A percentile compares a stretch with the other conserved stretches of the same genome.
Evolutionary conservation across 2,888 invertebrate genomes (phyloP).

Genomic region (Azorinus chamasolen): DNA sequence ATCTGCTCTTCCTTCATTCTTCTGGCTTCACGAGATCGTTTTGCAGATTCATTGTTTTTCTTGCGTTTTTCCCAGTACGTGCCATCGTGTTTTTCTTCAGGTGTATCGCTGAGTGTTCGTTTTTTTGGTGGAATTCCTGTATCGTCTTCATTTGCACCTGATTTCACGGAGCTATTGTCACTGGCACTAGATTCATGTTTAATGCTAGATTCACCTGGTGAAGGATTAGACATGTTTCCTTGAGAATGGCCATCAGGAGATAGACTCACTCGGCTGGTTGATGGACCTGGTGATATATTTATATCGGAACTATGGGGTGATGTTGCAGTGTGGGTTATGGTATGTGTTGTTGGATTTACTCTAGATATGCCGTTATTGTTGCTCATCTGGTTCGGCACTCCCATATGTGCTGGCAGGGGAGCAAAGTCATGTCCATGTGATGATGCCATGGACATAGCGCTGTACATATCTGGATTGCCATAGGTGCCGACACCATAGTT

Average conservation of each 20-base stretch:
- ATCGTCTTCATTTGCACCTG: constrained; percentile 49
- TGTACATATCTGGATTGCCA: constrained; percentile 28
- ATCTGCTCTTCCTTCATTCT: constrained; percentile 86
- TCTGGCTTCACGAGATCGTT: constrained; percentile 85
- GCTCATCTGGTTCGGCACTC: constrained; percentile 28
- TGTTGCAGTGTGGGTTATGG: constrained; percentile 44
- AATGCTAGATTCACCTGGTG: constrained; percentile 55
- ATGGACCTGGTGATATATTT: constrained; percentile 50
- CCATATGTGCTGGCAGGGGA: constrained; percentile 59
- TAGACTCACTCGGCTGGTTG: constrained; percentile 47
- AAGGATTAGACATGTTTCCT: constrained; percentile 50
- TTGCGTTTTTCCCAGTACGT: constrained; percentile 86
- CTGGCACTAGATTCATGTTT: constrained; percentile 54
- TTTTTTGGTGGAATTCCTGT: constrained; percentile 74
- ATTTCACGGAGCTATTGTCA: constrained; percentile 41
- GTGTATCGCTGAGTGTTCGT: constrained; percentile 75
- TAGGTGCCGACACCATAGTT: constrained; percentile 38
- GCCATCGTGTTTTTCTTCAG: constrained; percentile 82
- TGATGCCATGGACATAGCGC: constrained; percentile 44
- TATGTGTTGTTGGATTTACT: constrained; percentile 44
- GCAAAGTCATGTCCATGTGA: constrained; percentile 45
- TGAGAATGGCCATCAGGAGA: constrained; percentile 52
- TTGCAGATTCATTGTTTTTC: constrained; percentile 87
- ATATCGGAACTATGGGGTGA: constrained; percentile 32
- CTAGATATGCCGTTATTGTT: constrained; percentile 34